These are phyloP conservation scores for Tetraodon nigroviridis DNA, from an alignment of 2,113 vertebrate genomes.

Conservation along the genomic window DNA sequence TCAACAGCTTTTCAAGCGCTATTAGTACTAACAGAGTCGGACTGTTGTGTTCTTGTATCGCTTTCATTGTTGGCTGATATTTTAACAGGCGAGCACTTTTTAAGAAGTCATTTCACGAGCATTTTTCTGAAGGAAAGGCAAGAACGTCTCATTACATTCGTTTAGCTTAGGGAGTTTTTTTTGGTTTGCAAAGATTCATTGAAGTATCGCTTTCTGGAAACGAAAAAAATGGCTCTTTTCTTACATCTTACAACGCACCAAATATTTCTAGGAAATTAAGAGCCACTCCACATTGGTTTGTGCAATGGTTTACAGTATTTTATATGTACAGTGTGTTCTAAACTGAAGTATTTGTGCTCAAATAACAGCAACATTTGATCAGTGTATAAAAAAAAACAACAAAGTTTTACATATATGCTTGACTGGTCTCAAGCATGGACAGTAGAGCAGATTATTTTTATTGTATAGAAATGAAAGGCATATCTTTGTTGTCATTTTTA, in stretches of 20 bases:
- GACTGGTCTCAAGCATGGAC: conserved; percentile 78
- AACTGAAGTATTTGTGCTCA: conserved; percentile 43
- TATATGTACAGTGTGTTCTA: conserved; percentile 44
- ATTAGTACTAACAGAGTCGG: conserved; percentile 31
- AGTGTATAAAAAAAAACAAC: conserved; percentile 44
- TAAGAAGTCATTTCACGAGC: conserved; percentile 19
- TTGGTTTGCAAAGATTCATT: conserved; percentile 15
- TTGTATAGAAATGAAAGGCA: conserved; percentile 56
- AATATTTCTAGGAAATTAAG: neutral
- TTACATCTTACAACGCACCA: conserved; percentile 1
- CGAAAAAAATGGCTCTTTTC: conserved; percentile 10
- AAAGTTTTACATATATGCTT: conserved; percentile 70
- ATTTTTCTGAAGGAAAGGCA: neutral
- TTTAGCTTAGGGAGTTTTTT: conserved; percentile 2
- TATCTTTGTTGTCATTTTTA: conserved; percentile 48
- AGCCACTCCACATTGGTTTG: conserved; percentile 33
- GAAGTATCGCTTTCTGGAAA: conserved; percentile 11
- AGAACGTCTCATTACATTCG: neutral
- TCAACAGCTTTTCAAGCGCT: conserved; percentile 27
- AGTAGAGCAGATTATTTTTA: conserved; percentile 59
- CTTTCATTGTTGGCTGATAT: conserved; percentile 30
- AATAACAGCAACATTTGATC: conserved; percentile 47
- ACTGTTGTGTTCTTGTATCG: conserved; percentile 19
- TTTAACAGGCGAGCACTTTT: conserved; percentile 61
- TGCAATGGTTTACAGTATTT: conserved; percentile 64